Evolutionary conservation across 2,888 invertebrate species (phyloP), one percentile per base, ranked within the genome.

Genomic region (Gisinianus flammeolus): DNA sequence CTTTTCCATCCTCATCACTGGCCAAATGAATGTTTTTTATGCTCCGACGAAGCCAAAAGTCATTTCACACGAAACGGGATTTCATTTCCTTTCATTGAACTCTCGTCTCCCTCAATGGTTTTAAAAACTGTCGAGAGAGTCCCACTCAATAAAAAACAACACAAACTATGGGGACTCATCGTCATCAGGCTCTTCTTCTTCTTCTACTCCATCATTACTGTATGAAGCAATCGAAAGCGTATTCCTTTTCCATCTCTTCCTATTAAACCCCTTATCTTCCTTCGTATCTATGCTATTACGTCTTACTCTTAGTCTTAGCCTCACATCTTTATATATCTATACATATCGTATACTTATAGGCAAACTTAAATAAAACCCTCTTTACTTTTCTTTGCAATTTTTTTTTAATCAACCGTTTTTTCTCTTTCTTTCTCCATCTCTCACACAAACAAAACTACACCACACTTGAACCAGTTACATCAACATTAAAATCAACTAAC

Each of bases 61-160:
- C 79, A 75, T 80, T 80, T 80, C 77, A 75, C 80, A 76, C 68
- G 78, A 81, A 82, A 82, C 82, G 82, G 82, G 82, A 82, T 82
- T 82, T 80, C 76, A 80, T 80, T 82, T 81, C 80, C 82, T 82
- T 81, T 79, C 79, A 79, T 77, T 79, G 74, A 80, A 76, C 76
- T 72, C 68, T 31, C 56, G 30, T 71, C 71, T 56, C 71, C 26
- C 71, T 66, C 67, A 68, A 58, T 35, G 58, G 73, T n/a, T 33
- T 58, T 30, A 73, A 73, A 75, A 79, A 75, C 71, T 35, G 26
- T 28, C 28, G 22, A 22, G n/a, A 44, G 44, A 44, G 44, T 44
- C 44, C 44, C 44, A 44, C 44, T 44, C 44, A 44, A n/a, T n/a
- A n/a, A n/a, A n/a, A n/a, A n/a, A n/a, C n/a, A n/a, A n/a, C n/a